Conservation (phyloP, 2,797 vertebrate genomes). For the Enteromius viviparus region DNA sequence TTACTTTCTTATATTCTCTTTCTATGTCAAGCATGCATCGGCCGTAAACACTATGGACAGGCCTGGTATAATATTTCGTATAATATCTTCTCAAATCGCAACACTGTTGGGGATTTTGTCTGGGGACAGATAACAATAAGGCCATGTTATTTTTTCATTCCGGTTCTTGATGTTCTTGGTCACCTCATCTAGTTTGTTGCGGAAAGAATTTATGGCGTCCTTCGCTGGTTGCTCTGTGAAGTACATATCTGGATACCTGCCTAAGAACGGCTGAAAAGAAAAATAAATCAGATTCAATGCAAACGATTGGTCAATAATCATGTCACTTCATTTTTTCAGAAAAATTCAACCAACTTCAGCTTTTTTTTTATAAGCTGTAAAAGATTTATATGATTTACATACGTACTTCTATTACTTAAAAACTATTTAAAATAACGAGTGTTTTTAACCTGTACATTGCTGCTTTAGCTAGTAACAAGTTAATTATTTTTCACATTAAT, state of each 20-base stretch:
- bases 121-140: slow-evolving; percentile 93
- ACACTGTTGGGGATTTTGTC: slow-evolving; percentile 95
- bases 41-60: not conserved
- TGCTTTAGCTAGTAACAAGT: not conserved
- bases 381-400: too few species aligned
- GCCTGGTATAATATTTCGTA: not conserved
- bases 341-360: too few species aligned
- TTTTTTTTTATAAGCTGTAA: too few species aligned
- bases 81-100: slow-evolving; percentile 75
- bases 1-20: not conserved
- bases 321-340: too few species aligned
- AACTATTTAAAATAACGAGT: too few species aligned
- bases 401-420: too few species aligned
- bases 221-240: slow-evolving; percentile 90
- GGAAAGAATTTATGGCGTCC: slow-evolving; percentile 85
- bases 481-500: slow-evolving; percentile 87
- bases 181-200: slow-evolving; percentile 81
- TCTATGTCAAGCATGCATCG: not conserved
- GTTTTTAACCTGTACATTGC: not conserved
- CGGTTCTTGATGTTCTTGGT: slow-evolving; percentile 79
- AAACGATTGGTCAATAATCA: too few species aligned
- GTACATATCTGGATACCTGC: slow-evolving; percentile 89
- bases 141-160: slow-evolving; percentile 91
- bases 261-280: too few species aligned
- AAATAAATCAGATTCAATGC: too few species aligned